Percentiles rank a stretch among this genome's conserved stretches.
Conservation (phyloP, 1,140 invertebrate species). For the Sinonovacula constricta region DNA sequence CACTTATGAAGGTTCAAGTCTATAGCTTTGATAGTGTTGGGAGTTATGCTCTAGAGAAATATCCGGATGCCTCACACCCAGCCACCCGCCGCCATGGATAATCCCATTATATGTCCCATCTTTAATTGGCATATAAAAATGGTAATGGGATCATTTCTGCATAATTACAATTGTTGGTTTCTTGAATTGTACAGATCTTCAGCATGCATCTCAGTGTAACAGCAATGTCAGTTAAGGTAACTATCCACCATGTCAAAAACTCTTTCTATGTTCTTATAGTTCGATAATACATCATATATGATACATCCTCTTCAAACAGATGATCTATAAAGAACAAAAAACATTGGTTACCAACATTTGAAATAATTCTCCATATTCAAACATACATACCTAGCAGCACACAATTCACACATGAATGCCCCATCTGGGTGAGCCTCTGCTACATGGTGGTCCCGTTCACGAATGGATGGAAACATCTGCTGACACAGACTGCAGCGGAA, state of each 20-base stretch:
- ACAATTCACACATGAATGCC: constrained; percentile 23
- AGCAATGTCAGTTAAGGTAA: neutral
- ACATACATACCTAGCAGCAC: constrained; percentile 25
- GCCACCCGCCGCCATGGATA: too few relatives aligned
- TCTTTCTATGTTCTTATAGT: neutral
- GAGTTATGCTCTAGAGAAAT: too few relatives aligned
- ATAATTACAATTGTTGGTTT: too few relatives aligned
- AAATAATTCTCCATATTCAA: neutral
- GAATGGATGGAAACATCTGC: neutral
- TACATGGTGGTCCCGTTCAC: constrained; percentile 1
- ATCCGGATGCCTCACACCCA: too few relatives aligned
- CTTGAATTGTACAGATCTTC: too few relatives aligned
- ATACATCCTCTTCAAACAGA: neutral
- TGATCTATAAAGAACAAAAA: neutral
- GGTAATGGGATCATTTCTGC: too few relatives aligned
- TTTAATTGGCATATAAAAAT: too few relatives aligned
- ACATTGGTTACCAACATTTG: neutral
- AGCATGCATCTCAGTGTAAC: too few relatives aligned
- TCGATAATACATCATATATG: neutral
- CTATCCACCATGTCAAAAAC: neutral
- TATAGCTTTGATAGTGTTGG: too few relatives aligned
- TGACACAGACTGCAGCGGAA: constrained; percentile 2
- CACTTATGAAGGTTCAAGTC: too few relatives aligned
- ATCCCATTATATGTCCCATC: too few relatives aligned
- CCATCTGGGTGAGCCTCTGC: constrained; percentile 12